Evolutionary conservation across 2,113 vertebrate genomes (phyloP), one percentile per base, ranked within the genome.

Genomic region (Epinephelus fuscoguttatus): DNA sequence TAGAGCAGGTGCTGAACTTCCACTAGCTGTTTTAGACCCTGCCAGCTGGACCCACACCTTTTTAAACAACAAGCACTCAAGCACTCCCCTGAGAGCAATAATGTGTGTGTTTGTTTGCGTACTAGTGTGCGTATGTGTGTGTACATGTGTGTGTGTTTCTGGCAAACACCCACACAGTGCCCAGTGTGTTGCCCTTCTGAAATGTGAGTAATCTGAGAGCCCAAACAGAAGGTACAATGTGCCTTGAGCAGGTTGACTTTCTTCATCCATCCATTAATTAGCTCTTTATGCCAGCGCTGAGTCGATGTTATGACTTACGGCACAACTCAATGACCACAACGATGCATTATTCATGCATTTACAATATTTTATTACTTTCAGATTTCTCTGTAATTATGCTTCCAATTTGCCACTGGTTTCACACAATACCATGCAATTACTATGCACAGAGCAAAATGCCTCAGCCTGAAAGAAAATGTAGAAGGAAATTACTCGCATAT

Each of bases 191-290:
- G 56, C 70, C 74, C 49, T 57, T 30, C 74, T 66, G 78, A 86
- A 80, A 87, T 66, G 78, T 62, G 86, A 82, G 75, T 84, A 64
- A 82, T 84, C 52, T 59, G 61, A 86, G 70, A 60, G 67, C 33
- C 64, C 72, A 87, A 78, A 86, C 79, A 88, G 52, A 76, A 88
- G 79, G 69, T 79, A 33, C 59, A 86, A 47, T 30, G 61, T 1
- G 82, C 81, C 86, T 57, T 21, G 6, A 86, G 88, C 76, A 81
- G 80, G 72, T 70, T 72, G 60, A 52, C 84, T 84, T 84, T 76
- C 62, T 87, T 60, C 69, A 84, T 78, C 23, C 61, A 86, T 59
- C 61, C 68, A 80, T 84, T 84, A 87, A 89, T 88, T 90, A 78
- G 78, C 47, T 81, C 63, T 90, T 56, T 76, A 69, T 77, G 76